phyloP scores from a whole-genome alignment of 2,888 invertebrate species.

The Diadegma fenestrale region DNA sequence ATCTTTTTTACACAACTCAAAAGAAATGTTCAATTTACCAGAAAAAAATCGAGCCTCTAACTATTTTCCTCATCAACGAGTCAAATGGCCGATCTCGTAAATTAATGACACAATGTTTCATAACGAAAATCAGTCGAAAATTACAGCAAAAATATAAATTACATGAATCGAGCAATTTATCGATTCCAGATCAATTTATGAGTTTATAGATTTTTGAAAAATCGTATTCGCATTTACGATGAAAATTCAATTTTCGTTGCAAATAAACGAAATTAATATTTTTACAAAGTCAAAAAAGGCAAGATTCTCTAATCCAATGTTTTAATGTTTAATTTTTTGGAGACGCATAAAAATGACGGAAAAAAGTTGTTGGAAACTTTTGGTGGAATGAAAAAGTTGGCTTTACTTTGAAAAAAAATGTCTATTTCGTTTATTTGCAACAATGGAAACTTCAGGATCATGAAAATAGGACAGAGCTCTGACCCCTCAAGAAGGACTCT shows the following conservation, averaged over 20 bases:
- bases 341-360: no score
- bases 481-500: background rate
- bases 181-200: background rate
- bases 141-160: background rate
- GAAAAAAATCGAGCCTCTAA: background rate
- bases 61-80: background rate
- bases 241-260: no score
- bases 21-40: background rate
- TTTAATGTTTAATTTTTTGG: no score
- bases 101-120: background rate
- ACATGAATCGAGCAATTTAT: background rate
- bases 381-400: no score
- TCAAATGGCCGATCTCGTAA: background rate
- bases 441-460: no score
- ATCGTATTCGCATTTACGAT: background rate
- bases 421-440: no score
- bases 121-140: background rate
- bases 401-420: no score
- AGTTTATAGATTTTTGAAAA: background rate
- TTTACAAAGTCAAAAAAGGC: no score
- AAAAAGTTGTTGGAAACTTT: no score
- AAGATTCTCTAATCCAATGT: no score
- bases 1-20: background rate
- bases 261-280: no score
- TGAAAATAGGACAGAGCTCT: no score